These are phyloP conservation scores for Elephantulus edwardii DNA, from an alignment of 2,113 vertebrate genomes.

Conservation along the genomic window DNA sequence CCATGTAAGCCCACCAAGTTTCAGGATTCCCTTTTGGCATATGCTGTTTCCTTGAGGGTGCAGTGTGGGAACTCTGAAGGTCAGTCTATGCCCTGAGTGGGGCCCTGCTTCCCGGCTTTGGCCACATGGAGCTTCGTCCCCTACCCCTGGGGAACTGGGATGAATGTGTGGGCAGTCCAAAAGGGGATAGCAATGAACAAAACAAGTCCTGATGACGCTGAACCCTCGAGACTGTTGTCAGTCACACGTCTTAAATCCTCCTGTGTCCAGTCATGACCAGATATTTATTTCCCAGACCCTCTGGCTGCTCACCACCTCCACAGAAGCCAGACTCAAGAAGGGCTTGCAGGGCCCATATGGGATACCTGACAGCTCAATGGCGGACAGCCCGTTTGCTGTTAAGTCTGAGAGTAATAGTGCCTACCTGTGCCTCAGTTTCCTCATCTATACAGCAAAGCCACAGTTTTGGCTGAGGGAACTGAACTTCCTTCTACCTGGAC, in stretches of 20 bases:
- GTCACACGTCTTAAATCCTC: background rate
- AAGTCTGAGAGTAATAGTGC: background rate
- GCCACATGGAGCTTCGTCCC: background rate
- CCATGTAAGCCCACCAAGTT: background rate
- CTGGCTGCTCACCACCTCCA: background rate
- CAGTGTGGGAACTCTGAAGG: background rate
- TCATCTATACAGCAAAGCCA: background rate
- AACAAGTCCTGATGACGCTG: background rate
- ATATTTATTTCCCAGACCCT: background rate
- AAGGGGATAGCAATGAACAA: background rate
- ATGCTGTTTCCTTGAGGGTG: background rate
- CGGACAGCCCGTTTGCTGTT: no score
- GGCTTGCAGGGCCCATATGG: background rate
- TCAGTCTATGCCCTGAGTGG: background rate
- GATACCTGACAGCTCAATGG: background rate
- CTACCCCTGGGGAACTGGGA: background rate
- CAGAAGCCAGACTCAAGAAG: background rate
- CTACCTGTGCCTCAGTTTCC: background rate
- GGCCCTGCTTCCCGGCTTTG: background rate
- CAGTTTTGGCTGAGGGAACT: background rate
- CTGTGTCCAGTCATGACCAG: background rate
- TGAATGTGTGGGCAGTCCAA: background rate
- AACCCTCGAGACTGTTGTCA: background rate
- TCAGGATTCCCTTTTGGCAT: background rate
- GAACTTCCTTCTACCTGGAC: background rate